Percentiles rank a stretch among this genome's conserved stretches.
These are phyloP conservation scores for Otolemur crassicaudatus DNA, from an alignment of 2,797 vertebrate genomes.

Conservation along the genomic window DNA sequence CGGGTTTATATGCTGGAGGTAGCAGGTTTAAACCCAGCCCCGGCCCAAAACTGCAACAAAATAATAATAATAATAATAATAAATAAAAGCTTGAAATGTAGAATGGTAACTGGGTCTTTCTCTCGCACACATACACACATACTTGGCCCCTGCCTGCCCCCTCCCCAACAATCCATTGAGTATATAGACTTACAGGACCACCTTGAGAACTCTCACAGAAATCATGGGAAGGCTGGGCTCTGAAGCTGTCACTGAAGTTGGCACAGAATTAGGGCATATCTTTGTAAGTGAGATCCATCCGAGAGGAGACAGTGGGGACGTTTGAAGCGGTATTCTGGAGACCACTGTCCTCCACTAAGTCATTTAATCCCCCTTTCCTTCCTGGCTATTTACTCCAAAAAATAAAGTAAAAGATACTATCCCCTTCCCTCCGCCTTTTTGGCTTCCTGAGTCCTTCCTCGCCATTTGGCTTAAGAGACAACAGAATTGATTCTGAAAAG, in stretches of 20 bases:
- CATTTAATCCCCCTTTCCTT: neutral
- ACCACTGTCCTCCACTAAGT: neutral
- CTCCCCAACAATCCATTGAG: neutral
- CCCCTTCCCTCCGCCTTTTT: neutral
- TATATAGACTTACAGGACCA: neutral
- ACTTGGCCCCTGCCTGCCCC: neutral
- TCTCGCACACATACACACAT: neutral
- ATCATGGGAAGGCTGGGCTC: neutral
- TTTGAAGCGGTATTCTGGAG: neutral
- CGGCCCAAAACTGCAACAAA: too few species aligned
- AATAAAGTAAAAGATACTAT: neutral
- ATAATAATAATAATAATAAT: too few species aligned
- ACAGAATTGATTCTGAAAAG: neutral
- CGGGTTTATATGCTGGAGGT: too few species aligned
- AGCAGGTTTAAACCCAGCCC: too few species aligned
- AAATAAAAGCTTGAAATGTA: slow-evolving; percentile 48
- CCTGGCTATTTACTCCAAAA: slow-evolving; percentile 39
- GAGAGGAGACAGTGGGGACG: neutral
- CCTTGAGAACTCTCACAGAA: neutral
- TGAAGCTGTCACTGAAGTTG: neutral
- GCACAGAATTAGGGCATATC: neutral
- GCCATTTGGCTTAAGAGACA: neutral
- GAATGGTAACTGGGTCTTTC: slow-evolving; percentile 2
- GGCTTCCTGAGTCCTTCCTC: slow-evolving; percentile 30
- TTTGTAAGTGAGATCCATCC: neutral